A percentile compares a stretch with the other conserved stretches of the same genome.
Evolutionary conservation across 2,113 vertebrate genomes (phyloP).

Genomic region (Probosciger aterrimus): DNA sequence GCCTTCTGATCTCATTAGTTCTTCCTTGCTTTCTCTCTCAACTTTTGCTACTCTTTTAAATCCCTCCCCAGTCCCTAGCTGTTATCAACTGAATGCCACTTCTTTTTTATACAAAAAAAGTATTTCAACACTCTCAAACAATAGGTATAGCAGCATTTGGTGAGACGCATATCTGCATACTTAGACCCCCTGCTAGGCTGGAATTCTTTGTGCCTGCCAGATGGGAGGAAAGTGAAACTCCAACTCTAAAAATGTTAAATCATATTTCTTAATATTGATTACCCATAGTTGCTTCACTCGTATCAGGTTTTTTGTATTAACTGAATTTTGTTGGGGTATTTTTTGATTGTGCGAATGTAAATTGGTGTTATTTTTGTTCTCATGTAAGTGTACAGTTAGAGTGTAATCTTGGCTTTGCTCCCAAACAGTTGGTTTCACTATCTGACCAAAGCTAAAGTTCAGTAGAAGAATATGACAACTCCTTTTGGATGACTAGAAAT

Average conservation of each 20-base stretch:
- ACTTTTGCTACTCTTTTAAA: neutral
- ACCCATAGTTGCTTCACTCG: neutral
- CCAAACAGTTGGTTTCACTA: neutral
- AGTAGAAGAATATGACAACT: neutral
- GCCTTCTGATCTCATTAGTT: neutral
- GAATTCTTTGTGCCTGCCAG: neutral
- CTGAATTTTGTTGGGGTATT: neutral
- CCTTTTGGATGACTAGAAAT: neutral
- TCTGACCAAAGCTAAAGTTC: neutral
- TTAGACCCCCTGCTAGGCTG: rapidly evolving
- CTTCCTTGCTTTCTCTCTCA: neutral
- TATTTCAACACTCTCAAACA: neutral
- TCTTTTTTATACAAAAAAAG: neutral
- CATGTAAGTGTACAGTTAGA: neutral
- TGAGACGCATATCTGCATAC: neutral
- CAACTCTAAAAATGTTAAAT: neutral
- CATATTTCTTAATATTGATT: neutral
- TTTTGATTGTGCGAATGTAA: neutral
- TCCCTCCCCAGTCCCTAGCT: neutral
- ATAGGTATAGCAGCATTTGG: neutral
- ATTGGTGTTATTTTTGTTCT: neutral
- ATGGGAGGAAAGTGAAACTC: neutral
- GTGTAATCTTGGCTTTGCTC: neutral
- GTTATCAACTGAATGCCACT: neutral
- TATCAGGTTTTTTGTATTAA: neutral